Evolutionary conservation across 1,140 invertebrate genomes (phyloP).

Genomic region (Pararge aegeria): DNA sequence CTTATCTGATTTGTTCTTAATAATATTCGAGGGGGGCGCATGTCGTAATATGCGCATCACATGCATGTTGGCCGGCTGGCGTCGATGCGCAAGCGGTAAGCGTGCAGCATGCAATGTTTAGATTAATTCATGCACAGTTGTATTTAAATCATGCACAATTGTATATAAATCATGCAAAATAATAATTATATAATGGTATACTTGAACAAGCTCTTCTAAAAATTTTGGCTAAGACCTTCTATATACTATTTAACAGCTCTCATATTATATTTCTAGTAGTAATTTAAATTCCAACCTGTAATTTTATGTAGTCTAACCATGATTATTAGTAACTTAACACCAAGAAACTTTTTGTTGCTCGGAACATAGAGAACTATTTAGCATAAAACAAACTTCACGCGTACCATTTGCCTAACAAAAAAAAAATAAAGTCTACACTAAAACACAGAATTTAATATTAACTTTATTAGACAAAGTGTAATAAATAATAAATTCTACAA

Average conservation of each 20-base stretch:
- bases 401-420: too few species aligned
- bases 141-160: neutral
- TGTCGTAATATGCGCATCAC: constrained; percentile 88
- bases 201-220: too few species aligned
- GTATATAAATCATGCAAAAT: neutral
- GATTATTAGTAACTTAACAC: too few species aligned
- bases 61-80: constrained; percentile 87
- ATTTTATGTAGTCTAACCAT: too few species aligned
- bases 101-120: constrained; percentile 61
- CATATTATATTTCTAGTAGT: too few species aligned
- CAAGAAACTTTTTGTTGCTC: neutral
- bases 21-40: constrained; percentile 90
- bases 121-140: constrained; percentile 34
- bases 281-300: too few species aligned
- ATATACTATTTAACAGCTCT: too few species aligned
- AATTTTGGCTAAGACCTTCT: too few species aligned
- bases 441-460: constrained; percentile 42
- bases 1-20: constrained; percentile 93
- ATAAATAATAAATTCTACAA: constrained; percentile 43
- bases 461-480: constrained; percentile 54
- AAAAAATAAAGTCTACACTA: too few species aligned
- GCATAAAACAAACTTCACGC: too few species aligned
- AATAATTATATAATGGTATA: too few species aligned
- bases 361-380: too few species aligned
- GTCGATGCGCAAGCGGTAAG: constrained; percentile 45